Percentiles rank a stretch among this genome's conserved stretches.
phyloP scores from a whole-genome alignment of 2,113 vertebrate species.

The Lipophrys pholis region DNA sequence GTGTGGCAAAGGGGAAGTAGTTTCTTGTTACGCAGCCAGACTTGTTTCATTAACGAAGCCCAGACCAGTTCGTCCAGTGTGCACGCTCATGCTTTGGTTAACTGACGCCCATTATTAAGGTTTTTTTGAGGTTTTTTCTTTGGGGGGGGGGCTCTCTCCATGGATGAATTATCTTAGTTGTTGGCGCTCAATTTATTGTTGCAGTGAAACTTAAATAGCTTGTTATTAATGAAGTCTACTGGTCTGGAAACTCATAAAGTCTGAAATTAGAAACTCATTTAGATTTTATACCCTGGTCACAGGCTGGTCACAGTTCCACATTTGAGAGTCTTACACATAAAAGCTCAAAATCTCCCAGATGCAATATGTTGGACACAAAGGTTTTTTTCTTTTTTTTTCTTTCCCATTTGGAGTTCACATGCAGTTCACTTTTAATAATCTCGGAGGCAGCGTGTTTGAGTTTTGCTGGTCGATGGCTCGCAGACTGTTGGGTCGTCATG shows the following conservation, averaged over 20 bases:
- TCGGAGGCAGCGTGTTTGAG: not conserved
- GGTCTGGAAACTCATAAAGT: conserved; percentile 12
- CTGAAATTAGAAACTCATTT: conserved; percentile 29
- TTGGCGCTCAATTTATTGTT: conserved; percentile 11
- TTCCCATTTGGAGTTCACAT: conserved; percentile 7
- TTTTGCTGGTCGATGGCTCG: not conserved
- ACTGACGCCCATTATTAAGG: conserved; percentile 5
- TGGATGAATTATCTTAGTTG: conserved; percentile 8
- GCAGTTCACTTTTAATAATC: conserved; percentile 12
- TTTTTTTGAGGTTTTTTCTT: too few species aligned
- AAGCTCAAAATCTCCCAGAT: conserved; percentile 15
- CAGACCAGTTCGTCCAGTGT: not conserved
- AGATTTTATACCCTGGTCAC: not conserved
- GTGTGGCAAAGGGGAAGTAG: conserved; percentile 24
- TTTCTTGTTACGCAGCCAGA: not conserved
- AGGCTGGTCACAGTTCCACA: conserved; percentile 3
- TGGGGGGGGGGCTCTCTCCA: not conserved
- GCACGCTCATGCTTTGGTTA: not conserved
- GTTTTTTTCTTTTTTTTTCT: not conserved
- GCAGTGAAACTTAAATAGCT: conserved; percentile 16
- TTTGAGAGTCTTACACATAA: not conserved
- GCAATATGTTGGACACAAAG: conserved; percentile 20
- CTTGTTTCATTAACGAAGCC: not conserved
- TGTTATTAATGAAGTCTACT: conserved; percentile 19
- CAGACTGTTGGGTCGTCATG: conserved; percentile 1